phyloP scores from a whole-genome alignment of 2,797 vertebrate genomes.

The Cossypha caffra region DNA sequence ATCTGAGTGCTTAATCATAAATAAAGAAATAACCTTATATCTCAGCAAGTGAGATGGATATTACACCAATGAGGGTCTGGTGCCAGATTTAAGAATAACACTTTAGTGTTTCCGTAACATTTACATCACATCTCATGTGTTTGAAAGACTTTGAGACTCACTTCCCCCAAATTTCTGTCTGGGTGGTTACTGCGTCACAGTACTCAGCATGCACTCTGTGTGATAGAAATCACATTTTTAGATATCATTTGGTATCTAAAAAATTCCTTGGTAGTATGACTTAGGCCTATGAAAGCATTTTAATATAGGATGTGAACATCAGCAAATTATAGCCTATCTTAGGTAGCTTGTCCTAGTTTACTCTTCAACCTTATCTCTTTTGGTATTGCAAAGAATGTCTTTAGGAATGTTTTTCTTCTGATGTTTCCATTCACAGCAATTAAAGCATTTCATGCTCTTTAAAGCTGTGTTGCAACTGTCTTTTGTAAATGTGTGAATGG shows the following conservation, averaged over 20 bases:
- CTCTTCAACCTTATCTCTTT: neutral
- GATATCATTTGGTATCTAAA: neutral
- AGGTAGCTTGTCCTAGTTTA: neutral
- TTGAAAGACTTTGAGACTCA: neutral
- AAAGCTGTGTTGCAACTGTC: neutral
- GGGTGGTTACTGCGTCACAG: rapidly evolving
- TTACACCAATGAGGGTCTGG: neutral
- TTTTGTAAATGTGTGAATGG: neutral
- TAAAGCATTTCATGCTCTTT: neutral
- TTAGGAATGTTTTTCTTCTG: neutral
- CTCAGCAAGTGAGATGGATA: neutral
- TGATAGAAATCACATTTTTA: neutral
- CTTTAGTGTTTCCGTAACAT: neutral
- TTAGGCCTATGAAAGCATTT: neutral
- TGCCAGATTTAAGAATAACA: neutral
- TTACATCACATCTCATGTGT: neutral
- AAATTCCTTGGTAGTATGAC: neutral
- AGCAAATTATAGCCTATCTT: neutral
- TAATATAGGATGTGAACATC: neutral
- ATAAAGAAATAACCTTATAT: neutral
- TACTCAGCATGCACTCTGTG: rapidly evolving
- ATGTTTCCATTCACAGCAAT: neutral
- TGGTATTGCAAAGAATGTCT: neutral
- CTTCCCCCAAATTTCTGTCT: neutral
- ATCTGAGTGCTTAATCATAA: neutral